A percentile compares a stretch with the other conserved stretches of the same genome.
Evolutionary conservation across 2,888 invertebrate genomes (phyloP).

Genomic region (Noctua fimbriata): DNA sequence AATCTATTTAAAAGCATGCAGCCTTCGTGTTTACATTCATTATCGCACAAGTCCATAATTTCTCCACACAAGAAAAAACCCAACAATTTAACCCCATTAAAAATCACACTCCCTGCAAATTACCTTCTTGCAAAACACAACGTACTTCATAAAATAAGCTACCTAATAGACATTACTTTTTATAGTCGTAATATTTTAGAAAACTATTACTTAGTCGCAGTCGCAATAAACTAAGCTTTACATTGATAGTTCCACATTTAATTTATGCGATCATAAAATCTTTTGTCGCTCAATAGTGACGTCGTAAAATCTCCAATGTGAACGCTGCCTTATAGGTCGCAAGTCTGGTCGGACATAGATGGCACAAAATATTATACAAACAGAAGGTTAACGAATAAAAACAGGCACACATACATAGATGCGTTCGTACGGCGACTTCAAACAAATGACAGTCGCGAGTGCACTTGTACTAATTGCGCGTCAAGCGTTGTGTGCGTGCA

Average conservation of each 20-base stretch:
- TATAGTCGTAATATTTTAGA: slow-evolving; percentile 43
- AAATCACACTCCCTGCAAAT: slow-evolving; percentile 41
- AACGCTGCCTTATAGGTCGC: slow-evolving; percentile 46
- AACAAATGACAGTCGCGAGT: background rate
- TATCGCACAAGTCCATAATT: slow-evolving; percentile 32
- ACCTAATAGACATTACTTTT: slow-evolving; percentile 16
- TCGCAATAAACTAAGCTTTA: slow-evolving; percentile 43
- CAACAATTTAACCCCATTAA: slow-evolving; percentile 47
- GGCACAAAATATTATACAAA: background rate
- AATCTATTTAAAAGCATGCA: slow-evolving; percentile 35
- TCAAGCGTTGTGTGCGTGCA: background rate
- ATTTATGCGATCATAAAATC: slow-evolving; percentile 76
- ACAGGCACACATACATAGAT: background rate
- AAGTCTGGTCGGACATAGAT: slow-evolving; percentile 34
- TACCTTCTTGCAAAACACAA: slow-evolving; percentile 32
- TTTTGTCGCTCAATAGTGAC: slow-evolving; percentile 72
- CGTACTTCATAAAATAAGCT: slow-evolving; percentile 35
- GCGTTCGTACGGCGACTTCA: background rate
- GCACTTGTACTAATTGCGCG: background rate
- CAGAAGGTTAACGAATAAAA: slow-evolving; percentile 1
- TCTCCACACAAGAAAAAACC: slow-evolving; percentile 26
- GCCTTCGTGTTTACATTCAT: slow-evolving; percentile 40
- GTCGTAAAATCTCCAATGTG: slow-evolving; percentile 69
- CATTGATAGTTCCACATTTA: slow-evolving; percentile 70
- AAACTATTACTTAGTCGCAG: slow-evolving; percentile 55